Percentiles rank a stretch among this genome's conserved stretches.
Conservation (phyloP, 2,113 vertebrate species). For the Triplophysa dalaica region DNA sequence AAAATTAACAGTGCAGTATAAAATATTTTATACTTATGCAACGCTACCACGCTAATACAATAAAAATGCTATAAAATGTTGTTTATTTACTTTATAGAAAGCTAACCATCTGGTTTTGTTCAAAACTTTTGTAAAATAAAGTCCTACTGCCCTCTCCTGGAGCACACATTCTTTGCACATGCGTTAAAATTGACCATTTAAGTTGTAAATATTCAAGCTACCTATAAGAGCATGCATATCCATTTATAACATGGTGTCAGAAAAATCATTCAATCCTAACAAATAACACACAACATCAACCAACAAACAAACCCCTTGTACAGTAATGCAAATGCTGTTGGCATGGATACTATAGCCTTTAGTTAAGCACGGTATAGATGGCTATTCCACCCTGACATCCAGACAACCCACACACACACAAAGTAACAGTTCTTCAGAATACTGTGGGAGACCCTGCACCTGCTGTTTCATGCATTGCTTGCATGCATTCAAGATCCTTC, state of each 20-base stretch:
- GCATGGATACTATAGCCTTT: conserved; percentile 6
- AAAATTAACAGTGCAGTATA: no score
- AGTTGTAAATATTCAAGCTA: not conserved
- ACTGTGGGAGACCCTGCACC: conserved; percentile 62
- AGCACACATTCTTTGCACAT: not conserved
- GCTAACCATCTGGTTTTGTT: no score
- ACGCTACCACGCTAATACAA: no score
- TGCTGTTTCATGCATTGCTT: conserved; percentile 63
- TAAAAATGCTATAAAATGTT: no score
- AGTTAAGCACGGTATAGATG: not conserved
- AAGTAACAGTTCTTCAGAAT: conserved; percentile 51
- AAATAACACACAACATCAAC: not conserved
- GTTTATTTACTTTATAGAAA: no score
- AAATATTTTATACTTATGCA: no score
- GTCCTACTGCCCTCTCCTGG: conserved; percentile 32
- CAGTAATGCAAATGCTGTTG: conserved; percentile 27
- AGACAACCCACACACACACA: not conserved
- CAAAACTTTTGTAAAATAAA: not conserved
- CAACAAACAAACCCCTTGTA: conserved; percentile 16
- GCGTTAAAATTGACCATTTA: no score
- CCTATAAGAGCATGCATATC: not conserved
- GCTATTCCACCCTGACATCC: not conserved
- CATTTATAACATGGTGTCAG: not conserved
- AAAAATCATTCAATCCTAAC: no score
- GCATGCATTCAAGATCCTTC: conserved; percentile 66